Evolutionary conservation across 2,113 vertebrate genomes (phyloP).

Genomic region (Atrichornis clamosus): DNA sequence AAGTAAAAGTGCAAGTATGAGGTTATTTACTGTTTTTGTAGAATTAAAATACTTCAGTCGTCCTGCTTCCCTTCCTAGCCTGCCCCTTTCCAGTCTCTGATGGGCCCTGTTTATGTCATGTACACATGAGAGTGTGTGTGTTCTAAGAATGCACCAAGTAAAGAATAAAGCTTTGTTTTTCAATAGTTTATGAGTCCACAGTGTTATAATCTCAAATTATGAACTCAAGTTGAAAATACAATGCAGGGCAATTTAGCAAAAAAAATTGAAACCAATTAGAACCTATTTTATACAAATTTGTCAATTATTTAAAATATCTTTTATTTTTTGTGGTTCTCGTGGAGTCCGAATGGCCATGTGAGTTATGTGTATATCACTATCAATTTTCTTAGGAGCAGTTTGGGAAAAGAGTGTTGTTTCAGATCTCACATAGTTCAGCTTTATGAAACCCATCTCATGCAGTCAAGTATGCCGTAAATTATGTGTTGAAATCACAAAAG

Average conservation of each 20-base stretch:
- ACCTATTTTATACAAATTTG: neutral
- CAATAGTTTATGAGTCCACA: neutral
- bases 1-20: neutral
- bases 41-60: neutral
- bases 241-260: neutral
- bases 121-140: neutral
- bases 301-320: neutral
- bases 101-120: neutral
- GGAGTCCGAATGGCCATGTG: neutral
- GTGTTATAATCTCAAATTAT: neutral
- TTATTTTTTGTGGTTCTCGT: neutral
- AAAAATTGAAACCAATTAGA: neutral
- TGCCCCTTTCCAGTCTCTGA: neutral
- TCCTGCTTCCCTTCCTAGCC: neutral
- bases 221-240: neutral
- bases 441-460: accelerated
- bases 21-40: neutral
- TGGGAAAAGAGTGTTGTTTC: neutral
- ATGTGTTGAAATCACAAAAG: neutral
- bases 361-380: neutral
- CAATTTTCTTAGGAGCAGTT: neutral
- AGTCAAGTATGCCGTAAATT: neutral
- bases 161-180: neutral
- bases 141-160: neutral
- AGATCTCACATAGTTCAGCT: neutral